A percentile compares a stretch with the other conserved stretches of the same genome.
phyloP scores from a whole-genome alignment of 92 coral and sea anemone species.

The Porites rus region DNA sequence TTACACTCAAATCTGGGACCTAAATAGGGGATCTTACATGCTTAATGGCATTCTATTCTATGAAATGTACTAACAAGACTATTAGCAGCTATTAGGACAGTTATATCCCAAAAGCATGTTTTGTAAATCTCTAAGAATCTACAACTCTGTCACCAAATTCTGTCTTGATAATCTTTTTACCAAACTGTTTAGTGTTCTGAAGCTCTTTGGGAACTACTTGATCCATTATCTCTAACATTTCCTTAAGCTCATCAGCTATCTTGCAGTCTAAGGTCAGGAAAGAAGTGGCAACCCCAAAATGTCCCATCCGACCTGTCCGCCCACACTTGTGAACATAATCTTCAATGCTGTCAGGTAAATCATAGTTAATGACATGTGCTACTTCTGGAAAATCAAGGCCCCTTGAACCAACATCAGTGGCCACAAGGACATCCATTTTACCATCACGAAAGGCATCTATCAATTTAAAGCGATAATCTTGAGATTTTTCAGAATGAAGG shows the following conservation, averaged over 20 bases:
- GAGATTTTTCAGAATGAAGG: conserved; percentile 92
- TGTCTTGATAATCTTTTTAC: conserved; percentile 88
- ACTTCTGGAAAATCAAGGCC: conserved; percentile 99
- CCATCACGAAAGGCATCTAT: conserved; percentile 88
- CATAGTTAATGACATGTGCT: conserved; percentile 91
- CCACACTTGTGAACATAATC: conserved; percentile 98
- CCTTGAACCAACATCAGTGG: conserved; percentile 93
- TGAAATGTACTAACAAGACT: no score
- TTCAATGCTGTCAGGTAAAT: conserved; percentile 91
- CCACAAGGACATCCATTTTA: conserved; percentile 92
- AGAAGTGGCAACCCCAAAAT: conserved; percentile 90
- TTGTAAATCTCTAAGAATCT: conserved; percentile 17
- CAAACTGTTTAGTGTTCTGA: conserved; percentile 90
- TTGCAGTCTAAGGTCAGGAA: conserved; percentile 95
- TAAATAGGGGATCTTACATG: no score
- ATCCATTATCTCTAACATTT: conserved; percentile 88
- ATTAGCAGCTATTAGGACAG: no score
- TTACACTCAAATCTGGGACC: no score
- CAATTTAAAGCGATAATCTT: conserved; percentile 90
- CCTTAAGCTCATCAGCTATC: conserved; percentile 91
- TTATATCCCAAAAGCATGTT: not conserved
- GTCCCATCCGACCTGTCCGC: conserved; percentile 96
- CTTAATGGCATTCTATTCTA: no score
- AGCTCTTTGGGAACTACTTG: conserved; percentile 91
- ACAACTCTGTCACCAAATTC: conserved; percentile 95